Base-by-base conservation (phyloP, 2,113 vertebrate species). In the Odocoileus virginianus region DNA sequence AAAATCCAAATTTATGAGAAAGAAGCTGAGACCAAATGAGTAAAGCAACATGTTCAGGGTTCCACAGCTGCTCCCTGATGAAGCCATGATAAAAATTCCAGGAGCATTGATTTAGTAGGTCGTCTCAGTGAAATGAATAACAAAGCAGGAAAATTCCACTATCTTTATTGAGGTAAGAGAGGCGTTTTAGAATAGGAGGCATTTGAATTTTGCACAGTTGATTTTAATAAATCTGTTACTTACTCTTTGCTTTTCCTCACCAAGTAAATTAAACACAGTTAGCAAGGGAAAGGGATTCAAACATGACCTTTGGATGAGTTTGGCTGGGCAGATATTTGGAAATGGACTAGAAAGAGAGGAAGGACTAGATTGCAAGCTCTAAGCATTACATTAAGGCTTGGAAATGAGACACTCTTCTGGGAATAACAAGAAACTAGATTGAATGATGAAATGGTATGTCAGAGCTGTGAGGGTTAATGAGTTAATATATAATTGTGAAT, bases 281-380 rank as follows among this genome's bases (percentile, higher is more conserved):
- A 43, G 0, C 13, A 58, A 87, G 12, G 6, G 10, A 71, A 97
- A 90, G 30, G 71, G 2, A 74, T 55, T 81, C 12, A 71, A 87
- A 74, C 1, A 3, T 3, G 2, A 74, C 3, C 28, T 87, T 58
- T 33, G 15, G 3, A n/a, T 92, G 5, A n/a, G 1, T 92, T 94
- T 96, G 33, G 27, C 45, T 87, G 23, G 28, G 5, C 14, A 54
- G 15, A 30, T 4, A n/a, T 6, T 76, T 40, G 25, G 43, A 96
- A 92, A 86, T n/a, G 30, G 10, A 61, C 16, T 19, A 71, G 14
- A 85, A 58, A 85, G 14, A 14, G 55, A 57, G 21, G 19, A 28
- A 8, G 4, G 7, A 1, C 14, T 6, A 71, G 25, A n/a, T 3
- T 5, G 0, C 14, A 13, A 9, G 6, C 19, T 85, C 3, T 50